A percentile compares a stretch with the other conserved stretches of the same genome.
phyloP scores from a whole-genome alignment of 35 echinoderm and acorn worm species.

The Heliocidaris erythrogramma region DNA sequence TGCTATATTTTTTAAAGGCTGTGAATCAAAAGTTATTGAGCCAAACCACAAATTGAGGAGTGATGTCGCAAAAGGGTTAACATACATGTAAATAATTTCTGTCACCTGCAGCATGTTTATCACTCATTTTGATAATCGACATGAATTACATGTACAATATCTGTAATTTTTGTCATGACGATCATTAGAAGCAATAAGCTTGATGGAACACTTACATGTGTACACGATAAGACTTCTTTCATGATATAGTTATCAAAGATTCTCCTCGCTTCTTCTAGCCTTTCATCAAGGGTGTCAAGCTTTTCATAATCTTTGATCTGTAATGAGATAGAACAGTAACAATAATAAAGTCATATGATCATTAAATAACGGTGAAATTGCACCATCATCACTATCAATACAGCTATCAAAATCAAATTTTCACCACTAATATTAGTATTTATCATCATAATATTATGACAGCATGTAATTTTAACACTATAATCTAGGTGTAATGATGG shows the following conservation, averaged over 20 bases:
- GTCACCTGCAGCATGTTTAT: background rate
- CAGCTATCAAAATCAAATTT: too few relatives aligned
- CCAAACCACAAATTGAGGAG: too few relatives aligned
- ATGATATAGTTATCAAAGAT: constrained; percentile 99
- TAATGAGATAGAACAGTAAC: background rate
- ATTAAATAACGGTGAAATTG: too few relatives aligned
- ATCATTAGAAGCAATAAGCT: background rate
- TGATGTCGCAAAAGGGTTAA: too few relatives aligned
- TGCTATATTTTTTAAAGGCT: too few relatives aligned
- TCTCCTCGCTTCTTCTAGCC: constrained; percentile 92
- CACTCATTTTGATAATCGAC: background rate
- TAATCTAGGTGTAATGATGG: too few relatives aligned
- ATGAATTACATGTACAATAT: background rate
- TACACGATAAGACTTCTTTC: constrained; percentile 97
- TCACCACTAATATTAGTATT: too few relatives aligned
- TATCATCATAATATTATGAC: too few relatives aligned
- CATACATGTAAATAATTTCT: background rate
- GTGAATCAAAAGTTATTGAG: too few relatives aligned
- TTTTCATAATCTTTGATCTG: constrained; percentile 99
- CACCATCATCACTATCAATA: too few relatives aligned
- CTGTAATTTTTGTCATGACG: background rate
- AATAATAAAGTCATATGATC: too few relatives aligned
- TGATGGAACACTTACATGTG: constrained; percentile 86
- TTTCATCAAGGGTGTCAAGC: constrained; percentile 92
- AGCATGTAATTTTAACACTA: too few relatives aligned